Percentiles rank a stretch among this genome's conserved stretches.
phyloP scores from a whole-genome alignment of 2,888 invertebrate genomes.

The Pandemis corylana region DNA sequence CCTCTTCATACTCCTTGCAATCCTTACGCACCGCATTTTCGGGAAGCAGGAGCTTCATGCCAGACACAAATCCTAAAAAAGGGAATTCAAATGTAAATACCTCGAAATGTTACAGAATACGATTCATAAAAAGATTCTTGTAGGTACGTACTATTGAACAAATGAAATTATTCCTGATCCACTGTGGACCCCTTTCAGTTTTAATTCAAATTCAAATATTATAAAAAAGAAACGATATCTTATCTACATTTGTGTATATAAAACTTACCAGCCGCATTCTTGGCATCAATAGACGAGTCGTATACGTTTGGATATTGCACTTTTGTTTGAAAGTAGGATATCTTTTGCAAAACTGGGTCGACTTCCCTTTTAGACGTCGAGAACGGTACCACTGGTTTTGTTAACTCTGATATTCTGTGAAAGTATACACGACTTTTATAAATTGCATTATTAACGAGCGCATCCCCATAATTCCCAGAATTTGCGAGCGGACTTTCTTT shows the following conservation, averaged over 20 bases:
- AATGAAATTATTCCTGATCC: no score
- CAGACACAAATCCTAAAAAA: constrained; percentile 89
- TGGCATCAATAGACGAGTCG: constrained; percentile 90
- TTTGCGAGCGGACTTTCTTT: no score
- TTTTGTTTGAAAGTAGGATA: constrained; percentile 78
- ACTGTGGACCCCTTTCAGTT: no score
- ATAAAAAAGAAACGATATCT: no score
- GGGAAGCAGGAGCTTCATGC: constrained; percentile 91
- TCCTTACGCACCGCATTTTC: constrained; percentile 90
- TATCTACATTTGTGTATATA: no score
- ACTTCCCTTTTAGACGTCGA: constrained; percentile 70
- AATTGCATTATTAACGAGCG: no score
- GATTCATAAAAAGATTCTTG: no score
- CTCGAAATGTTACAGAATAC: background rate
- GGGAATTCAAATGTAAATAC: no score
- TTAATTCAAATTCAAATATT: no score
- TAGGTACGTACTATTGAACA: no score
- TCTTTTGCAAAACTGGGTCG: constrained; percentile 70
- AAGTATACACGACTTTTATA: background rate
- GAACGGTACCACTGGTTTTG: constrained; percentile 79
- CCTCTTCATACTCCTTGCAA: constrained; percentile 92
- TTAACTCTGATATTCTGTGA: constrained; percentile 73
- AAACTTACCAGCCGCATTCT: constrained; percentile 85
- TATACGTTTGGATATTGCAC: constrained; percentile 94
- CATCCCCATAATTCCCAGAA: no score